Conservation (phyloP, 2,888 invertebrate genomes). For the Augochlorella aurata region DNA sequence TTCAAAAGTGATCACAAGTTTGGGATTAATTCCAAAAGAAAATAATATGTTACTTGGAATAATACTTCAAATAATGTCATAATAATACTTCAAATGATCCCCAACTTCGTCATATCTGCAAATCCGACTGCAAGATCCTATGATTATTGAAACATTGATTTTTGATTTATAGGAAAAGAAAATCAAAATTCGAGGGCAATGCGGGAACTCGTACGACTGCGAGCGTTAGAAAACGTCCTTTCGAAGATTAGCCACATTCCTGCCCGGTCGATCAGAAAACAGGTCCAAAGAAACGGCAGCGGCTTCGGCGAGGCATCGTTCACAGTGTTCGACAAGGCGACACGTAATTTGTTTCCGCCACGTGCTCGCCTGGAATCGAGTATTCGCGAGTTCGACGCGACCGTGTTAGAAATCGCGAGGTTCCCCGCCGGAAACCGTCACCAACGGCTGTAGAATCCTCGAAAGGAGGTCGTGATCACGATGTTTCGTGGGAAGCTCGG, state of each 20-base stretch:
- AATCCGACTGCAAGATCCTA: no score
- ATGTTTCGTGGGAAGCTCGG: conserved; percentile 18
- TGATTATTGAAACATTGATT: no score
- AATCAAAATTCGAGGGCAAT: no score
- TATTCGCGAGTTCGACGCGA: conserved; percentile 40
- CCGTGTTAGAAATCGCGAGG: conserved; percentile 33
- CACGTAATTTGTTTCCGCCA: conserved; percentile 36
- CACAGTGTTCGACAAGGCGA: conserved; percentile 8
- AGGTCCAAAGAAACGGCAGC: not conserved
- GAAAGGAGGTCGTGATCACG: conserved; percentile 25
- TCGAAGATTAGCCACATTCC: conserved; percentile 1
- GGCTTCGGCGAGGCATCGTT: conserved; percentile 11
- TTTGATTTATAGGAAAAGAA: no score
- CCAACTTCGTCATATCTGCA: no score
- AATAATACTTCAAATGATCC: no score
- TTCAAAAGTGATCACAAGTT: no score
- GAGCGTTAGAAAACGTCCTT: no score
- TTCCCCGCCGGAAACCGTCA: conserved; percentile 32
- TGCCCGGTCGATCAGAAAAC: not conserved
- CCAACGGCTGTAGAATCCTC: conserved; percentile 24
- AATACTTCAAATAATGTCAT: no score
- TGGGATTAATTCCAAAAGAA: no score
- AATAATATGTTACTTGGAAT: no score
- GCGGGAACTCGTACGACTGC: no score
- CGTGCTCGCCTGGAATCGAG: conserved; percentile 15